Evolutionary conservation across 2,888 invertebrate genomes (phyloP).

Genomic region (Tortricodes alternella): DNA sequence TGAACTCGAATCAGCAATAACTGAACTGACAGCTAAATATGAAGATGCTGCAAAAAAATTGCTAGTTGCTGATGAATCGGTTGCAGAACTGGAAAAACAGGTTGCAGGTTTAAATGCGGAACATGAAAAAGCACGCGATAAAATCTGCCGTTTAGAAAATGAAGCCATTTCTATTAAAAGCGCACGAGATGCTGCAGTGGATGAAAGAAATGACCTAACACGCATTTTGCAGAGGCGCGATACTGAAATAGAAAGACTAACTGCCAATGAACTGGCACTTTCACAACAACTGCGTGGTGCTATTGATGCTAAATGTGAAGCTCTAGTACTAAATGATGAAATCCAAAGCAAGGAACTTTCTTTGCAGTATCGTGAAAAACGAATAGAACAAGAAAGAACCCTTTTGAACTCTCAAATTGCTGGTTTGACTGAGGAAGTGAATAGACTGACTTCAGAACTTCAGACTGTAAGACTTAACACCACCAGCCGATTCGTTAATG

Average conservation of each 20-base stretch:
- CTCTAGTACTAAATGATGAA: conserved; percentile 90
- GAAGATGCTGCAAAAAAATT: conserved; percentile 85
- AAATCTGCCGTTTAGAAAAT: conserved; percentile 84
- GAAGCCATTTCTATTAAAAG: conserved; percentile 86
- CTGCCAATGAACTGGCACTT: conserved; percentile 85
- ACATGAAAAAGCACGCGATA: conserved; percentile 84
- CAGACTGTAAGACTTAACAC: conserved; percentile 89
- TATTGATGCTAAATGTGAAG: conserved; percentile 92
- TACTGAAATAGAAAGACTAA: conserved; percentile 88
- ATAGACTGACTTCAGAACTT: conserved; percentile 89
- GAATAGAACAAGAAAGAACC: conserved; percentile 91
- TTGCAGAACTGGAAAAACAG: conserved; percentile 85
- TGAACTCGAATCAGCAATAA: conserved; percentile 77
- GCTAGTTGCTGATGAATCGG: conserved; percentile 83
- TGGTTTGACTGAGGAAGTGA: conserved; percentile 89
- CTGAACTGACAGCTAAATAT: conserved; percentile 84
- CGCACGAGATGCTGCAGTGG: conserved; percentile 86
- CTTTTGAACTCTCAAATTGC: conserved; percentile 90
- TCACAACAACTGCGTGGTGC: conserved; percentile 89
- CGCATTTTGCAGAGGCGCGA: conserved; percentile 88
- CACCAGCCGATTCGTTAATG: conserved; percentile 82
- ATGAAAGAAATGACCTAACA: conserved; percentile 89
- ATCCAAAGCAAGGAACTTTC: conserved; percentile 90
- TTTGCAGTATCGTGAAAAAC: conserved; percentile 91
- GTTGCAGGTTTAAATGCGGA: conserved; percentile 84